Evolutionary conservation across 37 sponge, comb jelly and placozoan genomes (phyloP), one percentile per base, ranked within the genome.

Genomic region (Tethya wilhelma): DNA sequence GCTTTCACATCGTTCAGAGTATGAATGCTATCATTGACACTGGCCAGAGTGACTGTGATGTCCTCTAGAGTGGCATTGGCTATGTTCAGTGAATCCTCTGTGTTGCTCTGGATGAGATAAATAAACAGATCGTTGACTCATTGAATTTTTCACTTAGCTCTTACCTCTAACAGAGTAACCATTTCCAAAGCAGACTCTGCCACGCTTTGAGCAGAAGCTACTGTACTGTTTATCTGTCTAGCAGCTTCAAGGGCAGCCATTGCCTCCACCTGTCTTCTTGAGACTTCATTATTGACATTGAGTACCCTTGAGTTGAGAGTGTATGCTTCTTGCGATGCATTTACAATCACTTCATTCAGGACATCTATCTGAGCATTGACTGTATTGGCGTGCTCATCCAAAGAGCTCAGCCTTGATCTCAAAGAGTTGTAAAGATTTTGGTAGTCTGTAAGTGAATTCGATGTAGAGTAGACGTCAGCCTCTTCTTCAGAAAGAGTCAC

Each of bases 41-140:
- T 23, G 17, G 39, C 33, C 6, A 68, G 11, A 34, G 42, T 69
- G n/a, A 4, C 44, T 23, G 40, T 31, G 5, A 80, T 80, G 42
- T 36, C 69, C 12, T 69, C 5, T 22, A 80, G 42, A 17, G 75
- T 75, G 23, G 42, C 1, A 38, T 58, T 75, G 39, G 75, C 75
- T 41, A 44, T n/a, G n/a, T n/a, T n/a, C n/a, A n/a, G n/a, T n/a
- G n/a, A n/a, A n/a, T n/a, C n/a, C n/a, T n/a, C 28, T 60, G 28
- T 60, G 63, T 26, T n/a, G 28, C 28, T 60, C 20, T 25, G 6
- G 28, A n/a, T 60, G 22, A 26, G 63, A 60, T 60, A 26, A 60
- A n/a, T n/a, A n/a, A 26, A 25, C 63, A 60, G 28, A 60, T 17
- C 22, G 22, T 60, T 60, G 28, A 49, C 14, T 49, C 9, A 49